Percentiles rank a stretch among this genome's conserved stretches.
Evolutionary conservation across 1,140 invertebrate species (phyloP).

Genomic region (Magallana angulata): DNA sequence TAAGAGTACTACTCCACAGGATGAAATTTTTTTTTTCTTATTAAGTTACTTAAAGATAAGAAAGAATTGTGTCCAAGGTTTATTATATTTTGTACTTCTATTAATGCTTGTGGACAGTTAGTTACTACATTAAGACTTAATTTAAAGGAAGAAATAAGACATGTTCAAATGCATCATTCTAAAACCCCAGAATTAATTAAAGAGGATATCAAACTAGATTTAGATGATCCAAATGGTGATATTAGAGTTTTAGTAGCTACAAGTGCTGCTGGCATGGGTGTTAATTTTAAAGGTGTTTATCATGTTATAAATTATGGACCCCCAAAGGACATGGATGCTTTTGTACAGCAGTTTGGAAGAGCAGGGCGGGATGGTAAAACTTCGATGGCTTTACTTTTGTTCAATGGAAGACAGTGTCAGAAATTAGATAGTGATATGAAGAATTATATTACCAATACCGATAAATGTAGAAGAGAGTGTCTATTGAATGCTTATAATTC

Average conservation of each 20-base stretch:
- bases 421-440: not conserved
- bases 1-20: slow-evolving; percentile 22
- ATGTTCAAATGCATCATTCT: slow-evolving; percentile 45
- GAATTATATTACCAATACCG: not conserved
- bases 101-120: slow-evolving; percentile 12
- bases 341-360: slow-evolving; percentile 41
- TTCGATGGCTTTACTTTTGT: not conserved
- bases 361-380: slow-evolving; percentile 44
- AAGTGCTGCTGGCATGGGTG: not conserved
- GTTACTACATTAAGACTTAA: not conserved
- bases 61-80: not conserved
- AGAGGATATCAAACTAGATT: slow-evolving; percentile 42
- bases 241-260: slow-evolving; percentile 56
- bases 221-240: slow-evolving; percentile 1
- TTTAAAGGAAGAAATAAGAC: not conserved
- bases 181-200: slow-evolving; percentile 51
- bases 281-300: not conserved
- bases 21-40: not conserved
- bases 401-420: not conserved
- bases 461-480: not conserved
- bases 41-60: not conserved
- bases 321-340: slow-evolving; percentile 56
- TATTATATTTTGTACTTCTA: not conserved
- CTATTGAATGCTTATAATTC: not conserved
- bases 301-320: not conserved